Evolutionary conservation across 2,797 vertebrate genomes (phyloP), one percentile per base, ranked within the genome.

Genomic region (Lithobates sylvaticus): DNA sequence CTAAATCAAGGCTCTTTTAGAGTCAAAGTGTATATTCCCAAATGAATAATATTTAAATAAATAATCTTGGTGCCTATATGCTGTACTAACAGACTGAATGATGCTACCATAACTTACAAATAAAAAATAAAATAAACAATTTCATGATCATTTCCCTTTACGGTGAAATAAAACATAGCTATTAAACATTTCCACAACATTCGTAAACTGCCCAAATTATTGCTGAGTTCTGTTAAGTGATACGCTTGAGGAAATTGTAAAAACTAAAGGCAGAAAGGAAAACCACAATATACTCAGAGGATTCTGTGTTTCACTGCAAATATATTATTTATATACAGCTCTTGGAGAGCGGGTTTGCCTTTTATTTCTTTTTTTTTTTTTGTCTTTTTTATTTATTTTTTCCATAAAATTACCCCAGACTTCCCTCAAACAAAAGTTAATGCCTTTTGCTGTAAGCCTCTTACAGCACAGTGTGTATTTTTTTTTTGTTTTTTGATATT

Each of bases 181-280:
- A 23, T 42, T 12, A 54, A 78, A 76, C 42, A n/a, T 58, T 97
- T 98, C 97, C 96, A 97, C 97, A 97, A 99, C 98, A 99, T 99
- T 99, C 97, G 97, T 97, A 98, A 99, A 98, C 98, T 99, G 97
- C 97, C 75, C 97, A 95, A 97, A 98, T 99, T 99, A 99, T 99
- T 99, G 98, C 98, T 99, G 97, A 98, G 96, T 95, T 96, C 97
- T 96, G 97, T 96, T 67, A 97, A 98, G 98, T 97, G 96, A 97
- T 96, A 97, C 93, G 96, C 97, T 96, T 97, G 96, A 95, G 97
- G 95, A 93, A 96, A 96, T 96, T 96, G 96, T 96, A 96, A 96
- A 97, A 98, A 94, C 97, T 96, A 98, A 85, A 97, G 96, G 98
- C 97, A 97, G 93, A 96, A 95, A 96, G 94, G 96, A 97, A 96